Evolutionary conservation across 2,113 vertebrate genomes (phyloP).

Genomic region (Corythoichthys intestinalis): DNA sequence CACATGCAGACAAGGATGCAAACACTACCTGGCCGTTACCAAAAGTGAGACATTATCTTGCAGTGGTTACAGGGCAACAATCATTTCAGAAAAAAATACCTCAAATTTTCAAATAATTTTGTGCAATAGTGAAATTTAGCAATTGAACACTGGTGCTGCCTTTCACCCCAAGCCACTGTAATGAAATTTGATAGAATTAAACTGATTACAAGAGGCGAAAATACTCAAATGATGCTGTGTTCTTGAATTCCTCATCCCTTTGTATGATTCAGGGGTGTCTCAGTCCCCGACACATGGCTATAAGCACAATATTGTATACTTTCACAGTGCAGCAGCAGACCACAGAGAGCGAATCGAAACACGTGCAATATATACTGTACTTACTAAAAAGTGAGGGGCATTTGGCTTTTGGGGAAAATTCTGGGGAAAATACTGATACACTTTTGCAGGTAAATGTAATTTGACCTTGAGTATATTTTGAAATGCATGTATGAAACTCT

Average conservation of each 20-base stretch:
- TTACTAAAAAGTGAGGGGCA: neutral
- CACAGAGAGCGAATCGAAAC: conserved; percentile 12
- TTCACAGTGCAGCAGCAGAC: neutral
- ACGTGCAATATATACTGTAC: conserved; percentile 23
- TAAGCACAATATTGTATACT: conserved; percentile 13
- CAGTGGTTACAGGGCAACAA: neutral
- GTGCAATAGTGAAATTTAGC: neutral
- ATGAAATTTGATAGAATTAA: too few relatives aligned
- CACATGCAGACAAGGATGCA: conserved; percentile 35
- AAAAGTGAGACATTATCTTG: neutral
- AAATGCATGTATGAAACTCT: neutral
- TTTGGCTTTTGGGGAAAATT: neutral
- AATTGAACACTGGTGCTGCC: neutral
- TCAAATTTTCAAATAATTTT: neutral
- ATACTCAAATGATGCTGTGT: neutral
- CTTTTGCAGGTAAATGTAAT: neutral
- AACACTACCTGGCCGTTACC: conserved; percentile 16
- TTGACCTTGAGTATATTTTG: neutral
- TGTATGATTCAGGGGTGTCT: conserved; percentile 4
- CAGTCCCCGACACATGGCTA: conserved; percentile 25
- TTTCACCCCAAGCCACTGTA: too few relatives aligned
- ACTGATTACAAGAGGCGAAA: neutral
- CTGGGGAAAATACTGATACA: neutral
- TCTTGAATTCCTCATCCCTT: neutral
- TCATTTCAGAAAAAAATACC: neutral